These are phyloP conservation scores for Lutraria lutraria DNA, from an alignment of 2,888 invertebrate genomes.

Conservation along the genomic window DNA sequence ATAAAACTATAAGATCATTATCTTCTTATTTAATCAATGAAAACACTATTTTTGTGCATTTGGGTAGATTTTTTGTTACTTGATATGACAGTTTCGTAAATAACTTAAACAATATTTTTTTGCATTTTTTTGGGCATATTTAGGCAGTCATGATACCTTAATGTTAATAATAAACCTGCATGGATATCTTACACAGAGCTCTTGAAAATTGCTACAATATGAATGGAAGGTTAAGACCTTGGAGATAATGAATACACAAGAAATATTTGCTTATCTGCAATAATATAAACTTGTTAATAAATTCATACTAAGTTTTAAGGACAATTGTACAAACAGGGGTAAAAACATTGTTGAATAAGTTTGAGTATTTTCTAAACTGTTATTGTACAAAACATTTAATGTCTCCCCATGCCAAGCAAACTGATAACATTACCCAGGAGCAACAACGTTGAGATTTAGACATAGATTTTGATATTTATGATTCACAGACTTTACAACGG, in stretches of 20 bases:
- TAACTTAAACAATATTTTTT: too few species aligned
- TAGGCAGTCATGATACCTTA: too few species aligned
- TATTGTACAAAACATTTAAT: not conserved
- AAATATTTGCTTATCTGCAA: conserved; percentile 20
- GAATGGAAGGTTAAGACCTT: not conserved
- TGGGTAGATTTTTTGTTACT: too few species aligned
- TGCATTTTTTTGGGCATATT: too few species aligned
- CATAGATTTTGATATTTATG: not conserved
- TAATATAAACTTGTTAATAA: not conserved
- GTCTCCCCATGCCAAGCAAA: not conserved
- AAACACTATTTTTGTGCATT: too few species aligned
- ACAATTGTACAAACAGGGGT: not conserved
- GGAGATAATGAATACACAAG: not conserved
- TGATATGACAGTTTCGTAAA: too few species aligned
- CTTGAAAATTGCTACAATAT: conserved; percentile 7
- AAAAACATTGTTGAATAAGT: not conserved
- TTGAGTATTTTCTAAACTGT: not conserved
- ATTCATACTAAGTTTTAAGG: not conserved
- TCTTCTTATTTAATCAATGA: too few species aligned
- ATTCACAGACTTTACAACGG: too few species aligned
- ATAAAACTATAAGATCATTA: too few species aligned
- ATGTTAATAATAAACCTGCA: not conserved
- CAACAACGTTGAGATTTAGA: not conserved
- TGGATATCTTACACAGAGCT: not conserved
- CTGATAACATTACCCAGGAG: not conserved